These are phyloP conservation scores for Panurus biarmicus DNA, from an alignment of 2,113 vertebrate genomes.

Conservation along the genomic window DNA sequence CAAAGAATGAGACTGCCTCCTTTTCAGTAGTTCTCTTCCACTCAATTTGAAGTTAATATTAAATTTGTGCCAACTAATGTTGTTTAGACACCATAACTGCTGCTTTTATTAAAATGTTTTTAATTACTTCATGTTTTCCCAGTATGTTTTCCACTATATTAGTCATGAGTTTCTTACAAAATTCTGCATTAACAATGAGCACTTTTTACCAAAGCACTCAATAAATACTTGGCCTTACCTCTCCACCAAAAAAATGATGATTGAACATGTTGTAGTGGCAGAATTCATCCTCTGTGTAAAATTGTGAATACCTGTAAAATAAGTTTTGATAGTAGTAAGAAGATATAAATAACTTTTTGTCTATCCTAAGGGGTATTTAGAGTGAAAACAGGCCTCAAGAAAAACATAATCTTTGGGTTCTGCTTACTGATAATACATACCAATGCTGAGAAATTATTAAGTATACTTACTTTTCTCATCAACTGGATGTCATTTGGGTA, in stretches of 20 bases:
- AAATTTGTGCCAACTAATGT: background rate
- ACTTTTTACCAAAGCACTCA: background rate
- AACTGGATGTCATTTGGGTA: background rate
- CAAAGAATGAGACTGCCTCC: background rate
- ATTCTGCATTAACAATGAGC: background rate
- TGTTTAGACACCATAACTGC: background rate
- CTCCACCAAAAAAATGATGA: conserved; percentile 89
- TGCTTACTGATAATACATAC: background rate
- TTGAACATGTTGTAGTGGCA: conserved; percentile 99
- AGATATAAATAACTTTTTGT: background rate
- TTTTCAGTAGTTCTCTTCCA: background rate
- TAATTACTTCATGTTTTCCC: background rate
- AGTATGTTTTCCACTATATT: background rate
- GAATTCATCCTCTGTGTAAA: conserved; percentile 87
- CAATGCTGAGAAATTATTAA: background rate
- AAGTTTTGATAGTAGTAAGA: background rate
- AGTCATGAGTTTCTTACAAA: background rate
- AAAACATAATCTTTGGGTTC: background rate
- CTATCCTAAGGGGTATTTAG: background rate
- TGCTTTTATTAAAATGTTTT: background rate
- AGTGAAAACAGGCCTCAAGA: background rate
- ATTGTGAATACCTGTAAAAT: conserved; percentile 87
- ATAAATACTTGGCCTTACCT: conserved; percentile 74
- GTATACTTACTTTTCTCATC: background rate
- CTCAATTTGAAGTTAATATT: background rate